Evolutionary conservation across 2,797 vertebrate genomes (phyloP).

Genomic region (Neosilurus mollespiculum): DNA sequence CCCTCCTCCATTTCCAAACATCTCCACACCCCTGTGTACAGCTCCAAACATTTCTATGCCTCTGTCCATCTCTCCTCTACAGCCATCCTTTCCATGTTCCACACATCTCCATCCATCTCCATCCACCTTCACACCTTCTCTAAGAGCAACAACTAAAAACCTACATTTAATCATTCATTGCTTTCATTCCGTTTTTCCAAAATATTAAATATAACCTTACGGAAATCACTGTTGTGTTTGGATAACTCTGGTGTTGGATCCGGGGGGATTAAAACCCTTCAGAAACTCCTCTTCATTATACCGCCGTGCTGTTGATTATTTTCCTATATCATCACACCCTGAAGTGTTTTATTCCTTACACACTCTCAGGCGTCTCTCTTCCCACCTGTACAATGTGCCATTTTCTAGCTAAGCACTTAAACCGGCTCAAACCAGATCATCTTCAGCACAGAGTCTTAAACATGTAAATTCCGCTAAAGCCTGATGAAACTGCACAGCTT

Average conservation of each 20-base stretch:
- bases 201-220: not conserved
- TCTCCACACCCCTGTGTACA: too few relatives aligned
- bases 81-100: too few relatives aligned
- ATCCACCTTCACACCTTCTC: too few relatives aligned
- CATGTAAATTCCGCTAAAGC: slow-evolving; percentile 59
- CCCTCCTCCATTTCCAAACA: too few relatives aligned
- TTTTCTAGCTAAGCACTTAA: slow-evolving; percentile 42
- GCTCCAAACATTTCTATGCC: too few relatives aligned
- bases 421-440: slow-evolving; percentile 54
- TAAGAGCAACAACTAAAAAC: not conserved
- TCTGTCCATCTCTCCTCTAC: too few relatives aligned
- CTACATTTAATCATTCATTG: not conserved
- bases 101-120: too few relatives aligned
- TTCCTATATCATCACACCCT: not conserved
- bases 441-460: slow-evolving; percentile 57
- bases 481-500: slow-evolving; percentile 49
- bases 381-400: not conserved
- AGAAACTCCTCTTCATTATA: not conserved
- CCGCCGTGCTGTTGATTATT: not conserved
- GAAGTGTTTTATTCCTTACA: not conserved
- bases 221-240: too few relatives aligned
- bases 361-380: not conserved
- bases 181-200: not conserved
- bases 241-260: not conserved
- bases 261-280: not conserved